These are phyloP conservation scores for Heliconius congener DNA, from an alignment of 1,140 invertebrate genomes.

Conservation along the genomic window DNA sequence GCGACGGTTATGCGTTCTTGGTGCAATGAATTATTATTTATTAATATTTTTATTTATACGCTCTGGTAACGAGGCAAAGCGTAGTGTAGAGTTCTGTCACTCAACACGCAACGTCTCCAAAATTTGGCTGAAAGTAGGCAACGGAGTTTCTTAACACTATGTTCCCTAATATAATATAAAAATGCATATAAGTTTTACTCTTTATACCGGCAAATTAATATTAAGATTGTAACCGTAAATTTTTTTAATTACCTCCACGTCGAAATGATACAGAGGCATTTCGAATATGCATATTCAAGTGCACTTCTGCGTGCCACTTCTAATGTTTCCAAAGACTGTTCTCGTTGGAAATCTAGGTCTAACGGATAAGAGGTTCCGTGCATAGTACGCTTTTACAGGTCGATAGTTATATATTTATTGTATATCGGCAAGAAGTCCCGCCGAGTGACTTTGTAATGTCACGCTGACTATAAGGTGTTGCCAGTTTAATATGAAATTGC, in stretches of 20 bases:
- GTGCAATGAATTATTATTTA: no score
- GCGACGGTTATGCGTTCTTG: no score
- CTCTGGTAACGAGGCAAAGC: no score
- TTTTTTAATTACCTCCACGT: conserved; percentile 7
- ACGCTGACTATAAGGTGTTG: neutral
- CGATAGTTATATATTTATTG: conserved; percentile 2
- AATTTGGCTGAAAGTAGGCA: no score
- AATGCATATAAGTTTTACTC: neutral
- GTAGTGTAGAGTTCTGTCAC: no score
- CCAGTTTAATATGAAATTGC: neutral
- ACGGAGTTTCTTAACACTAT: no score
- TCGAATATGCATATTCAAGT: neutral
- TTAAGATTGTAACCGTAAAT: neutral
- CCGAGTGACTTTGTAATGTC: neutral
- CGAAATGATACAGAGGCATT: conserved; percentile 7
- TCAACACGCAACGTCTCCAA: no score
- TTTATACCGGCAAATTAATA: neutral
- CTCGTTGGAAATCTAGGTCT: conserved; percentile 4
- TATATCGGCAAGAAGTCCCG: neutral
- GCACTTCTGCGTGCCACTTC: neutral
- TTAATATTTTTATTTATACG: no score
- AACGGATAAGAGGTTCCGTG: neutral
- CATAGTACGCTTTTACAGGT: neutral
- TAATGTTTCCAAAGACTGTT: neutral
- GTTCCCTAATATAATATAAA: no score